Percentiles rank a stretch among this genome's conserved stretches.
phyloP scores from a whole-genome alignment of 2,888 invertebrate species.

The Microchrysa polita region DNA sequence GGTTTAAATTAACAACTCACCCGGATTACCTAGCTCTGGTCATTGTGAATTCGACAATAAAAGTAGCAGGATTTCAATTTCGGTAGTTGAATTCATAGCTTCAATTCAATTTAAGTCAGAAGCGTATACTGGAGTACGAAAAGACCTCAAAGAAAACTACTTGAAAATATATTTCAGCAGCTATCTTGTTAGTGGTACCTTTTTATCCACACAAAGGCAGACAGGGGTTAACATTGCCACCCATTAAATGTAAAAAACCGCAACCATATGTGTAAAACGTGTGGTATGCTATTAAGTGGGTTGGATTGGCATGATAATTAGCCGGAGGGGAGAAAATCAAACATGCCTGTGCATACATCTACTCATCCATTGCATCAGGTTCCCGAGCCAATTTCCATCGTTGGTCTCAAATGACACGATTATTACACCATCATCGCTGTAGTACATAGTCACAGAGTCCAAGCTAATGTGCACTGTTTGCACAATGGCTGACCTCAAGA shows the following conservation, averaged over 20 bases:
- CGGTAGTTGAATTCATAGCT: no score
- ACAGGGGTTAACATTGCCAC: slow-evolving; percentile 19
- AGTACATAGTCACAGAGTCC: background rate
- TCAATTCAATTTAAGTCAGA: no score
- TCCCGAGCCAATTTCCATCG: background rate
- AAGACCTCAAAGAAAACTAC: background rate
- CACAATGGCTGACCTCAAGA: slow-evolving; percentile 7
- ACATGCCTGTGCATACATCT: slow-evolving; percentile 5
- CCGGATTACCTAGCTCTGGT: no score
- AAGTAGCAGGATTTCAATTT: no score
- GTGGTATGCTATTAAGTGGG: slow-evolving; percentile 41
- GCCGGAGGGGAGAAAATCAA: slow-evolving; percentile 35
- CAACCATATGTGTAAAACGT: slow-evolving; percentile 17
- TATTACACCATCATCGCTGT: slow-evolving; percentile 26
- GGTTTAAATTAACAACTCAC: no score
- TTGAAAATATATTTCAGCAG: background rate
- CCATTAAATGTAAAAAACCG: background rate
- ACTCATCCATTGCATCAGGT: background rate
- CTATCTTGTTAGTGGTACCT: no score
- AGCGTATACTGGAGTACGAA: no score
- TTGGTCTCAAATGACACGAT: slow-evolving; percentile 19
- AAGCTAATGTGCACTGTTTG: background rate
- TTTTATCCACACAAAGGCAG: no score
- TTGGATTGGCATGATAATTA: slow-evolving; percentile 41
- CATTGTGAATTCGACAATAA: no score